Evolutionary conservation across 1,140 invertebrate species (phyloP), one percentile per base, ranked within the genome.

Genomic region (Cherax quadricarinatus): DNA sequence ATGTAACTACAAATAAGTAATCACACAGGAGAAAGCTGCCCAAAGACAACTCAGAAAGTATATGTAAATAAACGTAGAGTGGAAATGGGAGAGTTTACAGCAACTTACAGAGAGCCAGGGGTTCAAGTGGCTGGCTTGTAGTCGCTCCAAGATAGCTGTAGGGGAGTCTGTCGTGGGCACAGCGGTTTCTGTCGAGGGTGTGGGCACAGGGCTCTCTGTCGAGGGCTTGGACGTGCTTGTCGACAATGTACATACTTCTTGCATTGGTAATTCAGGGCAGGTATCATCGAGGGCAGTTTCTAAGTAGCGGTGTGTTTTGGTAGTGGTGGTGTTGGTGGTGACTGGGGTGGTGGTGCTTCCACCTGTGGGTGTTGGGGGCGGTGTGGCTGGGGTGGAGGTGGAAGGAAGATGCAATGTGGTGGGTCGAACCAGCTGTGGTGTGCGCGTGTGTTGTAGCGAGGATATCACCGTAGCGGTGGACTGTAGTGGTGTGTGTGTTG

Each of bases 91-190:
- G 30, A 41, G 30, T 0, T 41, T 41, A 41, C 3, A 53, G 49
- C 3, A 24, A 91, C 90, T 91, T 91, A 91, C 90, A 0, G 90
- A 91, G 30, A 91, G 84, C 90, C 90, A 91, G 14, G 90, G 90
- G 60, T 91, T 82, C 21, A 57, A 60, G 85, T 91, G 73, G 12
- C 84, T 91, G 24, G 90, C 90, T 62, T 91, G 90, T 12, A 91
- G 90, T 3, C 90, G 84, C 57, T 91, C 90, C 60, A 91, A 60
- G 12, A 91, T 86, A 16, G 57, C 70, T 14, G 84, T 66, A 9
- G 90, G 84, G 4, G 81, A 75, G 66, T 86, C 78, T 9, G 75
- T 57, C 10, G 73, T 70, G 7, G 82, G 14, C n/a, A 75, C 51
- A 41, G 81, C 21, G 14, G 80, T n/a, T 5, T 82, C 86, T n/a